Percentiles rank a stretch among this genome's conserved stretches.
These are phyloP conservation scores for Zaprionus capensis DNA, from an alignment of 1,140 invertebrate species.

Conservation along the genomic window DNA sequence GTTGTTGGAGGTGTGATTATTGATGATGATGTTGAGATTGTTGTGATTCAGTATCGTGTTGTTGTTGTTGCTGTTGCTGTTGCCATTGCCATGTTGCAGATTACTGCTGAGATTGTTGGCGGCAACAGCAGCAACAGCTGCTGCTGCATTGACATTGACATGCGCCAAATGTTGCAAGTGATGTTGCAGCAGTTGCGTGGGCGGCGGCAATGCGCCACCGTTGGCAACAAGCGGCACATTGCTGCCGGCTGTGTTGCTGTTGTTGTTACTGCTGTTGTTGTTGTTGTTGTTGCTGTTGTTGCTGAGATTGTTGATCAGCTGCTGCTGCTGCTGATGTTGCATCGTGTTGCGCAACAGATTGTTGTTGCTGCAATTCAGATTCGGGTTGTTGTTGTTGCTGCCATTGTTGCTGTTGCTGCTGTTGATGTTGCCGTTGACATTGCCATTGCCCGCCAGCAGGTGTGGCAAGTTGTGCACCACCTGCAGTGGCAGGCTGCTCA, in stretches of 20 bases:
- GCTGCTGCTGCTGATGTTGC: constrained; percentile 60
- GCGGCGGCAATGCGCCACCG: constrained; percentile 62
- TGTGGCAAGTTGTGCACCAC: constrained; percentile 83
- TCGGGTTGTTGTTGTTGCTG: constrained; percentile 51
- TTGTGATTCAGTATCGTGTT: constrained; percentile 73
- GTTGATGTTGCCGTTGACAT: constrained; percentile 44
- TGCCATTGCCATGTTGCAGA: constrained; percentile 59
- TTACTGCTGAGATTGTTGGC: constrained; percentile 73
- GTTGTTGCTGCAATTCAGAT: constrained; percentile 57
- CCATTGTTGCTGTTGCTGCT: constrained; percentile 37
- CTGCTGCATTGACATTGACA: constrained; percentile 79
- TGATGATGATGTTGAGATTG: constrained; percentile 73
- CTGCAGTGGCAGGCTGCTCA: constrained; percentile 78
- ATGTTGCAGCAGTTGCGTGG: constrained; percentile 82
- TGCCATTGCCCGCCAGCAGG: constrained; percentile 57
- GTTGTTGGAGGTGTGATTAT: constrained; percentile 64
- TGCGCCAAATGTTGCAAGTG: constrained; percentile 82
- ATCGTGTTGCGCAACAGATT: constrained; percentile 50
- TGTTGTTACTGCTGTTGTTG: constrained; percentile 51
- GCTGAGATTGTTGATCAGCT: constrained; percentile 58
- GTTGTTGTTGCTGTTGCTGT: constrained; percentile 56
- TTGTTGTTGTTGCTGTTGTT: constrained; percentile 58
- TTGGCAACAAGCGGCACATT: constrained; percentile 56
- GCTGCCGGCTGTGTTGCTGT: constrained; percentile 43
- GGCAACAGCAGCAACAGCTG: constrained; percentile 69